Evolutionary conservation across 1,140 invertebrate genomes (phyloP), one percentile per base, ranked within the genome.

Genomic region (Pectinophora gossypiella): DNA sequence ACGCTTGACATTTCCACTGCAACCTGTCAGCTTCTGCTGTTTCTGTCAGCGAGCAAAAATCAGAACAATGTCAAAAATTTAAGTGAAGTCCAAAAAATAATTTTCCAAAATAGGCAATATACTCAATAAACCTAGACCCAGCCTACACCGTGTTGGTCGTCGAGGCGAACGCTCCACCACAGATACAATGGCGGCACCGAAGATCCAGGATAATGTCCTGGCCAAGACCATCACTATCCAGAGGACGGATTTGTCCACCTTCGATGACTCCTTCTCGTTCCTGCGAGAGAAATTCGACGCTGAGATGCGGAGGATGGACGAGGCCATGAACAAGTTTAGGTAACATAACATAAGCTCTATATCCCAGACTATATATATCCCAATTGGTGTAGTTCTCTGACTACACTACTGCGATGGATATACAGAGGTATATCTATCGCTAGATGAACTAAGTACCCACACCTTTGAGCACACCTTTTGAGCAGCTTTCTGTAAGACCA

Each of bases 291-390:
- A 40, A 10, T 78, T 76, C 19, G 19, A 50, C 12, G 55, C 62
- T 6, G 61, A 78, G 32, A 73, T 73, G 64, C 64, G 56, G 27
- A 56, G 54, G n/a, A 65, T 73, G 23, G 70, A 73, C 10, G 61
- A 64, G 15, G 68, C 71, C 20, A 75, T 75, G 59, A 56, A 48
- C 4, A 72, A 61, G 23, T 66, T 78, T 18, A 73, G 70, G 75
- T 73, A 53, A 7, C 36, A 10, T n/a, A 3, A 38, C n/a, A n/a
- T n/a, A n/a, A 12, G 12, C 12, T 27, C 23, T 12, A 27, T n/a
- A n/a, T n/a, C n/a, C n/a, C n/a, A n/a, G n/a, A n/a, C n/a, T n/a
- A n/a, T n/a, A n/a, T n/a, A n/a, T n/a, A n/a, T n/a, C n/a, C n/a
- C n/a, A n/a, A n/a, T n/a, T n/a, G n/a, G n/a, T n/a, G n/a, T n/a